Evolutionary conservation across 1,140 invertebrate genomes (phyloP).

Genomic region (Bombus polaris): DNA sequence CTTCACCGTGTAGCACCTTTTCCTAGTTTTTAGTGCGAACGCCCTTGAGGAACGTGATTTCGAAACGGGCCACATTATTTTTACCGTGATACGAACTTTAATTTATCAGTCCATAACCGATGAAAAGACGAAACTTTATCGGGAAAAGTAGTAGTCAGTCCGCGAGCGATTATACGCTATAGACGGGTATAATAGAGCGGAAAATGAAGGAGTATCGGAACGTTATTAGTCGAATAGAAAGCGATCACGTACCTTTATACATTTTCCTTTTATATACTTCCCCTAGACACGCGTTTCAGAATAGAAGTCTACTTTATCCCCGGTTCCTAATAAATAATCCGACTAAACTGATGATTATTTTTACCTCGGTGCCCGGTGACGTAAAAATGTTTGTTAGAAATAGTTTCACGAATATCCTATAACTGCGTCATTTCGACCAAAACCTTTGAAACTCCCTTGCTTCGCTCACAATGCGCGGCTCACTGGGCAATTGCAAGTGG

Average conservation of each 20-base stretch:
- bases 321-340: constrained; percentile 29
- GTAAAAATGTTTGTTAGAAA: constrained; percentile 28
- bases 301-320: neutral
- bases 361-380: constrained; percentile 20
- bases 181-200: constrained; percentile 8
- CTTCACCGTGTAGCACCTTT: neutral
- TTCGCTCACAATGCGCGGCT: constrained; percentile 30
- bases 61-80: neutral
- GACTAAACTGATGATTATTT: constrained; percentile 26
- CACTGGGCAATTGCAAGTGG: constrained; percentile 53
- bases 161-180: neutral
- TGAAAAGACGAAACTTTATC: neutral
- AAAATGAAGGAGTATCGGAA: constrained; percentile 12
- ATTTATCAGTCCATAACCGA: neutral
- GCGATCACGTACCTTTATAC: neutral
- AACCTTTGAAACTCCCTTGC: constrained; percentile 58
- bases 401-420: constrained; percentile 30
- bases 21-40: neutral
- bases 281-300: neutral
- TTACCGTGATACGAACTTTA: neutral
- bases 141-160: neutral
- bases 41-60: neutral
- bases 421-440: constrained; percentile 37
- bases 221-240: constrained; percentile 30
- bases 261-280: neutral